A percentile compares a stretch with the other conserved stretches of the same genome.
These are phyloP conservation scores for Brachylomia viminalis DNA, from an alignment of 2,888 invertebrate genomes.

Conservation along the genomic window DNA sequence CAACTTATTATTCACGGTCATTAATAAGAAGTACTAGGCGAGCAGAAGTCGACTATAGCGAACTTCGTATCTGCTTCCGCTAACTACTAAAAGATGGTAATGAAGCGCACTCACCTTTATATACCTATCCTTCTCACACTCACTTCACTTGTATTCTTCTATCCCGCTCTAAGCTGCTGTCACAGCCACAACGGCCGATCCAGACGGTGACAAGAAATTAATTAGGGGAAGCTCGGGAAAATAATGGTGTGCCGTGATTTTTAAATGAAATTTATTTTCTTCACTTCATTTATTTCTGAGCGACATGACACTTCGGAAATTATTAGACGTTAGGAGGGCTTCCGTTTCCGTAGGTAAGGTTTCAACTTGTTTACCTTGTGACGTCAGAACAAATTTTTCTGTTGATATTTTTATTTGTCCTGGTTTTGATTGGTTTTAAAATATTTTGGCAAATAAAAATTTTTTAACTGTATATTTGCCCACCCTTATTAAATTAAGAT, in stretches of 20 bases:
- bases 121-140: conserved; percentile 73
- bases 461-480: conserved; percentile 11
- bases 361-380: conserved; percentile 81
- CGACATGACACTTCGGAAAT: conserved; percentile 90
- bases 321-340: conserved; percentile 85
- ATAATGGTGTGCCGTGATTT: conserved; percentile 90
- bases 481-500: neutral
- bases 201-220: conserved; percentile 90
- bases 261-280: conserved; percentile 90
- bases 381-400: conserved; percentile 58
- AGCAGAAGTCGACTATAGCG: conserved; percentile 82
- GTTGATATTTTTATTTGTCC: conserved; percentile 58
- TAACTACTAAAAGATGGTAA: conserved; percentile 89
- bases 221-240: conserved; percentile 89
- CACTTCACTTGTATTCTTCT: conserved; percentile 40
- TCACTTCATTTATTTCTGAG: conserved; percentile 89
- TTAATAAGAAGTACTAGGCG: conserved; percentile 85
- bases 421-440: conserved; percentile 58
- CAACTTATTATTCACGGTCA: conserved; percentile 79
- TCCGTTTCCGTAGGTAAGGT: conserved; percentile 80
- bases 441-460: conserved; percentile 27
- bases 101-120: conserved; percentile 87
- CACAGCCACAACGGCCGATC: conserved; percentile 87
- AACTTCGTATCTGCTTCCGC: conserved; percentile 87
- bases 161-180: conserved; percentile 82